Base-by-base conservation (phyloP, 2,888 invertebrate species). In the Hirtodrosophila duncani region DNA sequence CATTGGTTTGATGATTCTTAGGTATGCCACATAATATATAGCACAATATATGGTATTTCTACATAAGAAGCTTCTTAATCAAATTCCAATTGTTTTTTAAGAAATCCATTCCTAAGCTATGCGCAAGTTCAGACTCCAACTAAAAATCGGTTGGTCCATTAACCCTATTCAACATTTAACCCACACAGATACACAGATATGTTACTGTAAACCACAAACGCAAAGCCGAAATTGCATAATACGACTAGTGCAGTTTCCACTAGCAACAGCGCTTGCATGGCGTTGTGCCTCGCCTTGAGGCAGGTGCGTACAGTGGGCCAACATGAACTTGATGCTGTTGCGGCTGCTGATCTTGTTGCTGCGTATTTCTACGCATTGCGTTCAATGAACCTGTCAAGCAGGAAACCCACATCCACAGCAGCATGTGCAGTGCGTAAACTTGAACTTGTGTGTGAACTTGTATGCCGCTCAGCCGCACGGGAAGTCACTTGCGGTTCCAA, bases 81-180 rank as follows among this genome's bases (percentile, higher is more conserved):
- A 11, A 50, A 38, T 27, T 37, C 30, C 31, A 38, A n/a, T 29
- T 23, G 34, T 65, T 36, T 31, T 20, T 20, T 4, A 20, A 3
- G 4, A 3, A 6, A 3, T 6, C 20, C 3, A 16, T 2, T 26
- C 23, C 20, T 29, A 21, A 16, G 42, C 56, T 55, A 29, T 45
- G 46, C 45, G 30, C 63, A 45, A 42, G n/a, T n/a, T n/a, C 49
- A 20, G 7, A 37, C 13, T 51, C 34, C 10, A 11, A 18, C 30
- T 18, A 21, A 52, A 52, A 37, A 52, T 45, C 23, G 5, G 20
- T 42, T 46, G 53, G 44, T 56, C 71, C 55, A 67, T 71, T 70
- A 80, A 80, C 80, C 80, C 55, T 59, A 63, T 75, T 75, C 53
- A 39, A 59, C 50, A 68, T 72, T 55, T 72, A 61, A 78, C 50